phyloP scores from a whole-genome alignment of 1,140 invertebrate genomes.

The Parasteatoda tepidariorum region DNA sequence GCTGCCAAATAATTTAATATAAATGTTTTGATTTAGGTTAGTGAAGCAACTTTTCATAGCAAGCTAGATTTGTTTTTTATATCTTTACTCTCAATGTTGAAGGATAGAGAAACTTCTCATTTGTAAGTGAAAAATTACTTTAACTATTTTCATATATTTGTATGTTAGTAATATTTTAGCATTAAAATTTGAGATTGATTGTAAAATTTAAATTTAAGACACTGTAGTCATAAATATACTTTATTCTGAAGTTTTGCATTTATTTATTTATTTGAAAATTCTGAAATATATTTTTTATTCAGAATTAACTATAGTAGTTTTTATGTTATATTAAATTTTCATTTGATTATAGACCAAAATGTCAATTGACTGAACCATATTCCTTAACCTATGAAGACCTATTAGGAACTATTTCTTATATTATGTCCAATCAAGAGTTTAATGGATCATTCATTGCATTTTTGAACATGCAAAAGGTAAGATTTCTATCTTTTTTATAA shows the following conservation, averaged over 20 bases:
- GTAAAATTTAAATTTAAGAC: not conserved
- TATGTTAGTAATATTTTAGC: not conserved
- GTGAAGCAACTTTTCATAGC: conserved; percentile 11
- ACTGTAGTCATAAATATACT: no score
- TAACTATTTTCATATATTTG: not conserved
- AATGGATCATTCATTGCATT: conserved; percentile 17
- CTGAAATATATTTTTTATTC: not conserved
- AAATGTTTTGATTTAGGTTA: not conserved
- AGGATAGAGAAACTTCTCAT: conserved; percentile 8
- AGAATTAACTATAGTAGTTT: not conserved
- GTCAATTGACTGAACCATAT: not conserved
- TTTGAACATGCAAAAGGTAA: conserved; percentile 21
- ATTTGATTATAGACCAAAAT: conserved; percentile 1
- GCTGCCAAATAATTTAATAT: not conserved
- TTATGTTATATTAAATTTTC: not conserved
- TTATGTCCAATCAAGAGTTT: not conserved
- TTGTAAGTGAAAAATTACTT: not conserved
- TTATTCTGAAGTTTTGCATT: not conserved
- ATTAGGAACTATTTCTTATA: conserved; percentile 1
- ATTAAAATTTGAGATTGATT: not conserved
- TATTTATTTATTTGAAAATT: not conserved
- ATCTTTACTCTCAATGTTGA: conserved; percentile 6
- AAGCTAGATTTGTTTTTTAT: conserved; percentile 28
- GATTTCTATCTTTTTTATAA: not conserved
- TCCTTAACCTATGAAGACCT: conserved; percentile 19